Conservation (phyloP, 2,888 invertebrate genomes). For the Callosobruchus maculatus region DNA sequence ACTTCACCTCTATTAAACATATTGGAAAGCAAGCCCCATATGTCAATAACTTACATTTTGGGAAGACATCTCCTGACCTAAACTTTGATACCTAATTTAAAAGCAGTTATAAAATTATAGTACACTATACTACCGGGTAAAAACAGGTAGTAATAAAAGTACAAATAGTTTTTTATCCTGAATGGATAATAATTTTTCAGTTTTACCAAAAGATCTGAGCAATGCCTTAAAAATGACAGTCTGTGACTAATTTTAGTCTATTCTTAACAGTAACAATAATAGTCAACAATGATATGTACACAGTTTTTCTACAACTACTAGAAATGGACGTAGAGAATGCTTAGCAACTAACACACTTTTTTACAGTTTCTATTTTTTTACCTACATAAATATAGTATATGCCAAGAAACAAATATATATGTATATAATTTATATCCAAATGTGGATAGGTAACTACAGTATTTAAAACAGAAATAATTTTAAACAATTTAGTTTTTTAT, state of each 20-base stretch:
- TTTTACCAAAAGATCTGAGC: constrained; percentile 38
- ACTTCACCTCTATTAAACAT: background rate
- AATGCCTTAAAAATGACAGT: constrained; percentile 38
- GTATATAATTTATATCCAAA: too few relatives aligned
- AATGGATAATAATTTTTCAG: constrained; percentile 17
- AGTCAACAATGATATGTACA: constrained; percentile 50
- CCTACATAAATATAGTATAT: too few relatives aligned
- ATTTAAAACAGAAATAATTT: too few relatives aligned
- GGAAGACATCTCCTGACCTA: constrained; percentile 49
- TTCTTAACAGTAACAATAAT: constrained; percentile 43
- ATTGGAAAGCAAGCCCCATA: constrained; percentile 13
- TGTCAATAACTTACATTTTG: constrained; percentile 41
- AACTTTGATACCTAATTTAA: constrained; percentile 26
- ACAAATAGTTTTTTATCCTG: constrained; percentile 29
- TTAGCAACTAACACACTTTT: background rate
- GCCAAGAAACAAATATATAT: too few relatives aligned
- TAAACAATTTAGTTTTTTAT: too few relatives aligned
- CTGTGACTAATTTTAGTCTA: constrained; percentile 39
- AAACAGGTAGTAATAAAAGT: constrained; percentile 31
- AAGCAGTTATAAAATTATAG: constrained; percentile 33
- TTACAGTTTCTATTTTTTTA: background rate
- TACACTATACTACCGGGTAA: constrained; percentile 18
- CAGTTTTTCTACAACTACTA: constrained; percentile 27
- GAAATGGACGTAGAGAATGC: background rate
- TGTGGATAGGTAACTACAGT: too few relatives aligned